Base-by-base conservation (phyloP, 1,140 invertebrate species). In the Caerostris extrusa region DNA sequence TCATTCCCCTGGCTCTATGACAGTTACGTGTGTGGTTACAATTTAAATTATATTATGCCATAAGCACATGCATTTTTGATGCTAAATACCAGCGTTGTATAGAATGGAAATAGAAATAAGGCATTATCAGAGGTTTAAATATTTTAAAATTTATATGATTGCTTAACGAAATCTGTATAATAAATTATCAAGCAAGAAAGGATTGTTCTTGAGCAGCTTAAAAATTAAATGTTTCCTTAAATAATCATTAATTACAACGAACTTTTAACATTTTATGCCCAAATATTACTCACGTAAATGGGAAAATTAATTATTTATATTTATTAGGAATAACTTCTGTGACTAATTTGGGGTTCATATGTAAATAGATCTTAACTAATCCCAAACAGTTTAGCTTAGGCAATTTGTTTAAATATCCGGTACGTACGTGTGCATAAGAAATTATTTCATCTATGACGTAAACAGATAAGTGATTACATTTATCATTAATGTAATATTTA, bases 41-140 rank as follows among this genome's bases (percentile, higher is more conserved):
- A 91, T 91, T 91, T 61, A 81, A 91, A 91, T 90, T 71, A 61
- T 60, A 60, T n/a, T 17, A 56, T 17, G 14, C 34, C 87, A 69
- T 67, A 55, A 58, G 17, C 14, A 5, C 82, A 12, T 91, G 90
- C 17, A 91, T 91, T 91, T 91, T 91, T 91, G 82, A 91, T 91
- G 67, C 17, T 50, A 57, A 57, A 77, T 17, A 12, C 64, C 4
- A 19, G 71, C n/a, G 57, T 3, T 50, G 69, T 58, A 77, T 91
- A 5, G 69, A 50, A 8, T 34, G 3, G 19, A 14, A 58, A 56
- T 17, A 82, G 19, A 58, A 77, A 91, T 77, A 81, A 77, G 34
- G 6, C n/a, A 53, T 34, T 91, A 60, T 91, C 58, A 56, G 50
- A 14, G 19, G 50, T 57, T 7, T 57, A 19, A 6, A 53, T 71